Evolutionary conservation across 2,888 invertebrate species (phyloP), one percentile per base, ranked within the genome.

Genomic region (Epinotia bilunana): DNA sequence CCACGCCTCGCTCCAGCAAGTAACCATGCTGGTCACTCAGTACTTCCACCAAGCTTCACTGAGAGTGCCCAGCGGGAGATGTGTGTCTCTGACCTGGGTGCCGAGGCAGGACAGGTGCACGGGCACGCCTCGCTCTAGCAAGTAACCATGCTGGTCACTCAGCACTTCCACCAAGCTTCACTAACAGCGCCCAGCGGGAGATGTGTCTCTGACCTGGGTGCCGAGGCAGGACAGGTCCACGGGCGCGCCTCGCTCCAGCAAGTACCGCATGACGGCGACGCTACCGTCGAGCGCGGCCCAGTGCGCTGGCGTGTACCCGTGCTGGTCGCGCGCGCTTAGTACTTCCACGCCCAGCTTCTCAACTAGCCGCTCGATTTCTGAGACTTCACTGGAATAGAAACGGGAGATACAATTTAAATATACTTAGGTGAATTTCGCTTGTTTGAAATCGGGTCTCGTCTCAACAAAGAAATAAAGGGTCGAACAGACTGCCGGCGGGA

Each of bases 271-370:
- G 72, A 98, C 96, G 80, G 98, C 97, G n/a, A 97, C 97, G 86
- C 98, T 98, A 46, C 98, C 98, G 85, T 98, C 98, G 67, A 98
- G 93, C 60, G 97, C 97, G 0, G 97, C 97, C 98, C 98, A 98
- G 88, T 98, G 98, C 28, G 98, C 98, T 0, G 98, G 98, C 0
- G 98, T 98, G 89, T 98, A 98, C 20, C 98, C 98, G 94, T 98
- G 98, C 86, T 98, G 97, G 89, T 98, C 98, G 23, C 98, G 95
- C 0, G 97, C 96, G 73, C 96, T 96, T 74, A 98, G 90, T 74
- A 96, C 96, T 86, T 97, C 96, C 20, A 96, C 94, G 0, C 98
- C 98, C 61, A 96, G 95, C 87, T 97, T 97, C 84, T 98, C 98
- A 0, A 98, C 97, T 63, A 98, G 90, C 72, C 96, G 96, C 87